Base-by-base conservation (phyloP, 1,140 invertebrate genomes). In the Drosophila auraria region DNA sequence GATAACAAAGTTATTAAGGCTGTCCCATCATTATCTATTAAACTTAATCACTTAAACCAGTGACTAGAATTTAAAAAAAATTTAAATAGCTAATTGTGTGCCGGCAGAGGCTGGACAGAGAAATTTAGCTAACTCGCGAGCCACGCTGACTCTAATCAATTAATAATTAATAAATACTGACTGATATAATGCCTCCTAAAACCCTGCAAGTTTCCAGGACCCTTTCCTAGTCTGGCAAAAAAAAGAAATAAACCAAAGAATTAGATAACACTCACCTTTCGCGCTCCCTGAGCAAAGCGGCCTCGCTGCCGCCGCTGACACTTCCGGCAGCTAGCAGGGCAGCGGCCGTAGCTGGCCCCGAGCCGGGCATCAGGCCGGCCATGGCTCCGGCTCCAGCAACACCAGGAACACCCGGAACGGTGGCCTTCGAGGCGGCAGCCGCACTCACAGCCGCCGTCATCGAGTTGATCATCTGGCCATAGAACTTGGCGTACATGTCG, bases 401-500 rank as follows among this genome's bases (percentile, higher is more conserved):
- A 57, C 5, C 42, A 17, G 42, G n/a, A 3, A 20, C 36, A 25
- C 20, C 36, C 17, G 53, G 53, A 12, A 36, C 51, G 14, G 53
- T 4, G n/a, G 63, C 11, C 9, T 73, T 83, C 5, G 72, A 51
- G 4, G 56, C 65, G 30, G 69, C 65, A 0, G 74, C 83, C 7
- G 68, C 80, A 57, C 56, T 78, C 3, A 70, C 72, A 6, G 75
- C 80, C 8, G 73, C 73, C 51, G 80, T 70, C 80, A 87, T 83
- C 11, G 81, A 81, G 53, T 80, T 80, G 8, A 89, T 69, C 79
- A 91, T 80, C 50, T 86, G 75, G 40, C 82, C 87, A 51, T 92
- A 93, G 91, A 96, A 96, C 93, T 96, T 96, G 77, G 96, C 94
- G 93, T 97, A 97, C 94, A 96, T 95, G 82, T 96, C 95, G 50